Conservation (phyloP, 1,140 invertebrate species). For the Hyposmocoma kahamanoa region DNA sequence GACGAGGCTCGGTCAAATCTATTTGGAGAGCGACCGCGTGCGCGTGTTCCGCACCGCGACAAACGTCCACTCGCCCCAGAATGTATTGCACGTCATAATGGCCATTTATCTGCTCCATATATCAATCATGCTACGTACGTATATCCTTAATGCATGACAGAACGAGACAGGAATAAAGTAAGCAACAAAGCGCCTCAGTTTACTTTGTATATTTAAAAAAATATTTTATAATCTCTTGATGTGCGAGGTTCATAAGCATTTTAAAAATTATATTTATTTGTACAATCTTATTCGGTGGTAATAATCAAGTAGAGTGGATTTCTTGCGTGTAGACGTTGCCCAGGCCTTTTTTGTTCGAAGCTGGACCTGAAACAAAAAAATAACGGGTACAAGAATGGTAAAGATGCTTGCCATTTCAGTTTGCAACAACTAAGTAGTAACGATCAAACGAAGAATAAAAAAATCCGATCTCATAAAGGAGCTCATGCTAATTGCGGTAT, state of each 20-base stretch:
- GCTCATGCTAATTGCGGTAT: constrained; percentile 62
- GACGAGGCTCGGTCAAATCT: constrained; percentile 35
- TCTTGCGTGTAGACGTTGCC: constrained; percentile 66
- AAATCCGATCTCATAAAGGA: constrained; percentile 27
- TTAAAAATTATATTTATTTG: constrained; percentile 39
- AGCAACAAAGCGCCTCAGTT: not conserved
- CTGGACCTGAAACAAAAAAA: constrained; percentile 44
- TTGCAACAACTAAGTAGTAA: constrained; percentile 14
- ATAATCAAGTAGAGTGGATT: constrained; percentile 39
- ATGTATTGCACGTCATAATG: too few species aligned
- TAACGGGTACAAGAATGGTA: not conserved
- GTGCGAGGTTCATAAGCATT: constrained; percentile 46
- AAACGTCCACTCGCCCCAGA: constrained; percentile 16
- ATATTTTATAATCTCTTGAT: constrained; percentile 33
- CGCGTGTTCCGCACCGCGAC: not conserved
- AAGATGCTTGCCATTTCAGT: not conserved
- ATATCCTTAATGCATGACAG: too few species aligned
- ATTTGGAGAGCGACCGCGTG: constrained; percentile 38
- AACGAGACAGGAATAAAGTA: constrained; percentile 3
- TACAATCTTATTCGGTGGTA: constrained; percentile 32
- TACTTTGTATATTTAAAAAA: constrained; percentile 30
- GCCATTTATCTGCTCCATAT: too few species aligned
- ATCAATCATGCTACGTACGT: too few species aligned
- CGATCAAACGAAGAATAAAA: constrained; percentile 23
- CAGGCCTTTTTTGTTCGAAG: constrained; percentile 37